These are phyloP conservation scores for Talpa occidentalis DNA, from an alignment of 2,113 vertebrate genomes.

Conservation along the genomic window DNA sequence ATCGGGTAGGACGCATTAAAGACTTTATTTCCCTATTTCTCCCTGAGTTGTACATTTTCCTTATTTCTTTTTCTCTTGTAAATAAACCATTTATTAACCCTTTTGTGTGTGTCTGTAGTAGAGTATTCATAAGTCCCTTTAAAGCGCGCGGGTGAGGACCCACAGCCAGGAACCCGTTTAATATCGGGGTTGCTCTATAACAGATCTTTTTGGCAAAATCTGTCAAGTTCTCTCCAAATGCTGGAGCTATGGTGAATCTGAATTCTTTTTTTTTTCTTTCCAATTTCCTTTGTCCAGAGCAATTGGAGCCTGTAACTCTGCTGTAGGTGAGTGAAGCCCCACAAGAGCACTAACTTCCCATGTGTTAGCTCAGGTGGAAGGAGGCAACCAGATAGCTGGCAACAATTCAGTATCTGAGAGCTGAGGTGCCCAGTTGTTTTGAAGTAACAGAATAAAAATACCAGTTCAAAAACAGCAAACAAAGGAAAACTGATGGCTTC, in stretches of 20 bases:
- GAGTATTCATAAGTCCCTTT: too few species aligned
- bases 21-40: too few species aligned
- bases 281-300: not conserved
- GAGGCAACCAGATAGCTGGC: not conserved
- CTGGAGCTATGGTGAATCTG: not conserved
- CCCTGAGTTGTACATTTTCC: too few species aligned
- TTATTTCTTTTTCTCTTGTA: too few species aligned
- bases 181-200: too few species aligned
- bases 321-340: not conserved
- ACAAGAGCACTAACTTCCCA: not conserved
- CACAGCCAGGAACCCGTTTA: too few species aligned
- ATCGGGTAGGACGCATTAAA: too few species aligned
- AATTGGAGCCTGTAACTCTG: not conserved
- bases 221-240: not conserved
- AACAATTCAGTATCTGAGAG: not conserved
- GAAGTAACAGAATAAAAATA: not conserved
- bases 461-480: not conserved
- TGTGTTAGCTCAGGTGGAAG: not conserved
- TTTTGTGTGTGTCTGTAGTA: too few species aligned
- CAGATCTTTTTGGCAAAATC: not conserved
- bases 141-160: too few species aligned
- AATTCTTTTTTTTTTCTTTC: not conserved
- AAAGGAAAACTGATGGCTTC: not conserved
- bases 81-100: too few species aligned
- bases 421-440: not conserved